phyloP scores from a whole-genome alignment of 2,797 vertebrate species.

The Moxostoma hubbsi region DNA sequence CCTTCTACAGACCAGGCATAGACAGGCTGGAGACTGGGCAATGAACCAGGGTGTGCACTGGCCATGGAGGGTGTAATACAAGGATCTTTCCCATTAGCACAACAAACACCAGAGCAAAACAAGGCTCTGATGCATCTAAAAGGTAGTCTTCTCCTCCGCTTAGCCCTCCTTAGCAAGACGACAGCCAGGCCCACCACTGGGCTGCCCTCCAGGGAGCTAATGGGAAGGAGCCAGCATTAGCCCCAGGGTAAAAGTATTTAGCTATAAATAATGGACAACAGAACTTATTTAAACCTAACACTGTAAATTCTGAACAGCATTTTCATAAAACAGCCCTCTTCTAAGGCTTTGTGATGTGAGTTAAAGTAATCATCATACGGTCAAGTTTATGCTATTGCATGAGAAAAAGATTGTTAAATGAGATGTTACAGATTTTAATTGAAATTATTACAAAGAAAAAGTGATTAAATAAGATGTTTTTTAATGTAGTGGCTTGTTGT shows the following conservation, averaged over 20 bases:
- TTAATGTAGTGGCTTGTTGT: not conserved
- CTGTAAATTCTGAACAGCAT: not conserved
- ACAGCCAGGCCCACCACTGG: constrained; percentile 52
- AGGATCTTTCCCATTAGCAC: constrained; percentile 57
- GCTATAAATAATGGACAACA: constrained; percentile 26
- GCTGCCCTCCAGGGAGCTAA: constrained; percentile 39
- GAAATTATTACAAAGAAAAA: not conserved
- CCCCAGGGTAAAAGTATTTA: constrained; percentile 36
- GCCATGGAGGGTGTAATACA: constrained; percentile 43
- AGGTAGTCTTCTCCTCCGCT: constrained; percentile 42
- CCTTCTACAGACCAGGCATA: constrained; percentile 37
- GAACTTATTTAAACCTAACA: constrained; percentile 1
- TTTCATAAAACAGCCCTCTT: not conserved
- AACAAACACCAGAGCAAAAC: constrained; percentile 53
- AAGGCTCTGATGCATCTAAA: constrained; percentile 46
- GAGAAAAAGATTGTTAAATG: too few species aligned
- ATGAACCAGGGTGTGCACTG: constrained; percentile 37
- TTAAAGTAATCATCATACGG: not conserved
- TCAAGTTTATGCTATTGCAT: too few species aligned
- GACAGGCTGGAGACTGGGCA: constrained; percentile 53
- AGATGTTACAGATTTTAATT: too few species aligned
- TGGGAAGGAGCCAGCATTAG: constrained; percentile 51
- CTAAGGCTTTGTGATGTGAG: not conserved
- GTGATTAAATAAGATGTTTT: not conserved
- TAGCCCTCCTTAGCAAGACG: constrained; percentile 48